Evolutionary conservation across 2,113 vertebrate species (phyloP).

Genomic region (Hemichromis elongatus): DNA sequence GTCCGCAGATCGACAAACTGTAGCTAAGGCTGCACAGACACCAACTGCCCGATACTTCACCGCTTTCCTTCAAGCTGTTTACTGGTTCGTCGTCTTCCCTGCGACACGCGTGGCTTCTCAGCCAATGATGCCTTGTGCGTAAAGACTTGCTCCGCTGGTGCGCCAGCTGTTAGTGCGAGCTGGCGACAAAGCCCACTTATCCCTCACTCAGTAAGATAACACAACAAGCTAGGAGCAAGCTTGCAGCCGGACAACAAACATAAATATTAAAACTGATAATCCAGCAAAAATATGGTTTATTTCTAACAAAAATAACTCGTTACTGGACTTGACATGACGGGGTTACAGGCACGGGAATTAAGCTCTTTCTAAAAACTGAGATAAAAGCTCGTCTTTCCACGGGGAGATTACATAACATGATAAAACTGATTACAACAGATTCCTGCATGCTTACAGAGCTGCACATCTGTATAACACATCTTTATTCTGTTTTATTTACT

Average conservation of each 20-base stretch:
- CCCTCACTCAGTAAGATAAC: background rate
- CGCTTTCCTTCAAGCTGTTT: background rate
- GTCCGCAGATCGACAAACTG: background rate
- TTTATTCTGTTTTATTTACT: background rate
- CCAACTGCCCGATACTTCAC: background rate
- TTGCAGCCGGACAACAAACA: background rate
- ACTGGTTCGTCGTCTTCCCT: background rate
- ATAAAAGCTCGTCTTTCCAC: background rate
- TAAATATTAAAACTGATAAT: background rate
- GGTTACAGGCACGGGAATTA: background rate
- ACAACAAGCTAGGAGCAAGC: background rate
- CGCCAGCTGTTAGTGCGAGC: slow-evolving; percentile 7
- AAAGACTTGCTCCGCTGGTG: slow-evolving; percentile 27
- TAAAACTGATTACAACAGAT: background rate
- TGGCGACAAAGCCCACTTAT: background rate
- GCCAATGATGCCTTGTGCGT: slow-evolving; percentile 37
- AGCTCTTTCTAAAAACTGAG: background rate
- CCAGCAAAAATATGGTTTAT: background rate
- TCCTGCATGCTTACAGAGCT: background rate
- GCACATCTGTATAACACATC: background rate
- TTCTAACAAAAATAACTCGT: background rate
- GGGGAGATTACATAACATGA: background rate
- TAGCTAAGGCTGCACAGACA: background rate
- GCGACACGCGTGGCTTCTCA: slow-evolving; percentile 20
- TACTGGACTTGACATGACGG: background rate